Percentiles rank a stretch among this genome's conserved stretches.
Conservation (phyloP, 1,140 invertebrate genomes). For the Drosophila carrolli region DNA sequence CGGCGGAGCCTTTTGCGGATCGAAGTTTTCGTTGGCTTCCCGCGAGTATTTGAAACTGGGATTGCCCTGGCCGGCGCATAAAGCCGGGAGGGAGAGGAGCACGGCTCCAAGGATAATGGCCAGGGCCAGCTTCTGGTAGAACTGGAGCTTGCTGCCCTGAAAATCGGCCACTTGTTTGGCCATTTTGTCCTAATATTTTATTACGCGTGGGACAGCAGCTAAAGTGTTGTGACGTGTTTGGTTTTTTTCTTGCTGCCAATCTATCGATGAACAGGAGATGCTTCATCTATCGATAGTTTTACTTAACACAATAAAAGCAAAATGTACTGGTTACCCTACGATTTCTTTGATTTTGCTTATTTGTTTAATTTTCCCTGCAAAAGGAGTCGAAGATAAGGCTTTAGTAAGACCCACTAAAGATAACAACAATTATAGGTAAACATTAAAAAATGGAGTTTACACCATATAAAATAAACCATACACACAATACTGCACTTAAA, state of each 20-base stretch:
- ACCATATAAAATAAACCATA: not conserved
- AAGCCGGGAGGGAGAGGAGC: constrained; percentile 63
- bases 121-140: constrained; percentile 61
- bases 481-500: not conserved
- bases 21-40: constrained; percentile 87
- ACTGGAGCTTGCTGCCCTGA: constrained; percentile 48
- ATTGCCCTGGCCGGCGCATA: constrained; percentile 72
- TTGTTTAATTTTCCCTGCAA: not conserved
- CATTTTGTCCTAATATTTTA: constrained; percentile 33
- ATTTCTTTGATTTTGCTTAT: not conserved
- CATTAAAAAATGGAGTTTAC: not conserved
- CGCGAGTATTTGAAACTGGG: constrained; percentile 90
- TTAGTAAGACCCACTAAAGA: too few species aligned
- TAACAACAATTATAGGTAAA: too few species aligned
- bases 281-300: not conserved
- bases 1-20: constrained; percentile 51
- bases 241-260: constrained; percentile 53
- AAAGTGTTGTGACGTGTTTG: constrained; percentile 70
- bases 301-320: not conserved
- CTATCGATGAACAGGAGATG: constrained; percentile 35
- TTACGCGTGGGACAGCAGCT: constrained; percentile 29
- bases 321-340: not conserved
- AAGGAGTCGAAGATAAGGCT: too few species aligned
- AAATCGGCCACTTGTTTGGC: constrained; percentile 61
- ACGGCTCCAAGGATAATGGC: constrained; percentile 56